Base-by-base conservation (phyloP, 2,113 vertebrate species). In the Hyla sarda region DNA sequence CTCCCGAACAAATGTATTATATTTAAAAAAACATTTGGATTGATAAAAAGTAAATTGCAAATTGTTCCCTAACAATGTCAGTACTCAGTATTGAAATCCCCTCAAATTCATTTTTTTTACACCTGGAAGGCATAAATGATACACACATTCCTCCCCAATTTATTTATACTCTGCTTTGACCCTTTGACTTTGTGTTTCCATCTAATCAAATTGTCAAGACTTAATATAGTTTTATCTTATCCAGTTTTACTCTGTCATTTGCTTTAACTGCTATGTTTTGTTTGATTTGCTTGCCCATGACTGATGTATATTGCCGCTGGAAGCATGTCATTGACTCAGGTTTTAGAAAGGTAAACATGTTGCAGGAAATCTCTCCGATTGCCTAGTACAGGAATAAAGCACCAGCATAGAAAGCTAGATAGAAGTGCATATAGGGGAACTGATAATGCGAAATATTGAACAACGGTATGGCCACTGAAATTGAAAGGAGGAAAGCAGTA, bases 221-320 rank as follows among this genome's bases (percentile, higher is more conserved):
- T 78, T 58, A 32, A 78, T 54, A 32, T 78, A 10, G 4, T 56
- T 71, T 50, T 75, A 30, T 75, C 73, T 78, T 56, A 78, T 78
- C 75, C 48, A 32, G 41, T 32, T 78, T 78, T 78, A 54, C 16
- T 56, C 34, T 78, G 47, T 56, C n/a, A 78, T 34, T 56, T 34
- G 52, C 16, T 78, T 37, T 78, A 54, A 58, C 76, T 78, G 52
- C 74, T 32, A 37, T 19, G 48, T 54, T 77, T 52, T 78, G 30
- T 78, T 78, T 78, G 76, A 56, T 34, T 78, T 78, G 17, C 76
- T 23, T 23, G 19, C 48, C 34, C 30, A 23, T 11, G 25, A 37
- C 76, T 58, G 30, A 32, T 78, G 30, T 78, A 16, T 79, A 79
- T 41, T 54, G 19, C 48, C 21, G 50, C 16, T 79, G 52, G 50